Evolutionary conservation across 2,888 invertebrate species (phyloP).

Genomic region (Eilema sororculum): DNA sequence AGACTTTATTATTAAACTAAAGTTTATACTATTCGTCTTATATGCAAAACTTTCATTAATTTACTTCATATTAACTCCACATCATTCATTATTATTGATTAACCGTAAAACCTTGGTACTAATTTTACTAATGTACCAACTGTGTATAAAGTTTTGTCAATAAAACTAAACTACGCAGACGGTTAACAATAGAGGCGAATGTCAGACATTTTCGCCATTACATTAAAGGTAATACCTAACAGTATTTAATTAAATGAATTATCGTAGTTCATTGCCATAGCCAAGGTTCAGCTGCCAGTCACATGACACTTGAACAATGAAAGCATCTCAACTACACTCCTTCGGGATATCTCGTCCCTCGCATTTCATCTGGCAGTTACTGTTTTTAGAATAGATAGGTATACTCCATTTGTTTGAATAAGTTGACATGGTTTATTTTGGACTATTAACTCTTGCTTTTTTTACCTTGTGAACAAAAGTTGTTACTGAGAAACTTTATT

Average conservation of each 20-base stretch:
- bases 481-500: not conserved
- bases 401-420: conserved; percentile 11
- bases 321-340: conserved; percentile 45
- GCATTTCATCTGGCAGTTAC: conserved; percentile 20
- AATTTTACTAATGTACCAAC: conserved; percentile 4
- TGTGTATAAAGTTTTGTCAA: conserved; percentile 25
- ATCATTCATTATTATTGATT: not conserved
- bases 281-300: conserved; percentile 22
- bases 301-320: conserved; percentile 38
- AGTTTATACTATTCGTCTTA: not conserved
- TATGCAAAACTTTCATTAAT: not conserved
- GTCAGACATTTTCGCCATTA: conserved; percentile 8
- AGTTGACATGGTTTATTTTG: not conserved
- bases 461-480: not conserved
- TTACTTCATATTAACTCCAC: not conserved
- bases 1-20: not conserved
- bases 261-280: conserved; percentile 8
- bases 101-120: not conserved
- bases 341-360: conserved; percentile 11
- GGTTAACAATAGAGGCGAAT: conserved; percentile 5
- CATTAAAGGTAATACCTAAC: conserved; percentile 16
- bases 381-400: conserved; percentile 23
- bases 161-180: conserved; percentile 12
- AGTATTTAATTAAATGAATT: conserved; percentile 30
- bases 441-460: not conserved